Percentiles rank a stretch among this genome's conserved stretches.
Conservation (phyloP, 2,113 vertebrate species). For the Gadus chalcogrammus region DNA sequence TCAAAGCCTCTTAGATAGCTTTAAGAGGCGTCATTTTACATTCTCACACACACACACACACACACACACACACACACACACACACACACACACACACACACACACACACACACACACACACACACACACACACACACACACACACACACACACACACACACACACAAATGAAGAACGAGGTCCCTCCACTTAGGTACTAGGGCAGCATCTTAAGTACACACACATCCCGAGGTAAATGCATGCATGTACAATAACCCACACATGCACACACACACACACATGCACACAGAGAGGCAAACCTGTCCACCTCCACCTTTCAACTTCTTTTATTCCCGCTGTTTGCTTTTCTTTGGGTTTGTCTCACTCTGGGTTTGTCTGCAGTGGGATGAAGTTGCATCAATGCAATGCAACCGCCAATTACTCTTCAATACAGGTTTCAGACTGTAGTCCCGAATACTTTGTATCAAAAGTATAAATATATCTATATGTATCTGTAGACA, state of each 20-base stretch:
- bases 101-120: conserved; percentile 16
- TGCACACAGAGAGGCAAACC: conserved; percentile 12
- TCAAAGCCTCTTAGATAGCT: conserved; percentile 23
- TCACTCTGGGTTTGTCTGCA: conserved; percentile 12
- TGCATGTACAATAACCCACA: conserved; percentile 2
- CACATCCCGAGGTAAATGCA: too few species aligned
- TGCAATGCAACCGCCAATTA: background rate
- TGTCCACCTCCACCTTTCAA: conserved; percentile 17
- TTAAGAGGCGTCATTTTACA: background rate
- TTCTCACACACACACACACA: conserved; percentile 6
- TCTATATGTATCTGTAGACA: too few species aligned
- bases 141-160: conserved; percentile 18
- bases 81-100: conserved; percentile 17
- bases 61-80: conserved; percentile 17
- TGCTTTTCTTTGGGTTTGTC: conserved; percentile 31
- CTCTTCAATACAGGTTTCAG: background rate
- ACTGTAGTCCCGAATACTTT: too few species aligned
- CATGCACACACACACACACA: too few species aligned
- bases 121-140: conserved; percentile 17
- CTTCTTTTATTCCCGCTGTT: conserved; percentile 20
- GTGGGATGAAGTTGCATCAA: background rate
- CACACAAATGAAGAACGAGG: conserved; percentile 1
- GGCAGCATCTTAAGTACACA: too few species aligned
- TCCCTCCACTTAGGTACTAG: too few species aligned
- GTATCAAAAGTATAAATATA: too few species aligned